Percentiles rank a stretch among this genome's conserved stretches.
These are phyloP conservation scores for Clamator glandarius DNA, from an alignment of 2,797 vertebrate species.

Conservation along the genomic window DNA sequence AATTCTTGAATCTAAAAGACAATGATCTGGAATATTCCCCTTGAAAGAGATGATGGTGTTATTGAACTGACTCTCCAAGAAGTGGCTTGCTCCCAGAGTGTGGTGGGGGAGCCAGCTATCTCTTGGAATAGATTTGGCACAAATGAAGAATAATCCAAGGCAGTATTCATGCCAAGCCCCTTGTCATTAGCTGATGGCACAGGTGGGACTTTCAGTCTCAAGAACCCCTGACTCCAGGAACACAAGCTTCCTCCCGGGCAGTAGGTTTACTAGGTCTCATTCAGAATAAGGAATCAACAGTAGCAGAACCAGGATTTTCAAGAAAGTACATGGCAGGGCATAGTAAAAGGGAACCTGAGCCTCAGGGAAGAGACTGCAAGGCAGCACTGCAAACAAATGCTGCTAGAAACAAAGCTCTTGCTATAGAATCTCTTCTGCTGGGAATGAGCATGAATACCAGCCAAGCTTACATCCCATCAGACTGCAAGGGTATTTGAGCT, in stretches of 20 bases:
- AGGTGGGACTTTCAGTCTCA: neutral
- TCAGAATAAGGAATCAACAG: neutral
- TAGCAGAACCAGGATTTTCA: neutral
- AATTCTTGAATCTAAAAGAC: constrained; percentile 53
- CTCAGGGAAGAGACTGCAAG: neutral
- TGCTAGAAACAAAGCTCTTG: neutral
- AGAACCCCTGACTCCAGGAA: neutral
- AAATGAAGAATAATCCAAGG: constrained; percentile 20
- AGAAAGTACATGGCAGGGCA: neutral
- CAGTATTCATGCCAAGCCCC: neutral
- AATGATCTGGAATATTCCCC: constrained; percentile 44
- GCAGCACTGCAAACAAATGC: neutral
- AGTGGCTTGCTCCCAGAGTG: constrained; percentile 3
- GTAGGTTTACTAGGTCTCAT: neutral
- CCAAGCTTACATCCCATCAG: constrained; percentile 13
- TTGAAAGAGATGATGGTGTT: constrained; percentile 27
- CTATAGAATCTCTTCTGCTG: neutral
- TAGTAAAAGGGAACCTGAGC: neutral
- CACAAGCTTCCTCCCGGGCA: neutral
- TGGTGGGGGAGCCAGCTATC: neutral
- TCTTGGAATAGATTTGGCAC: constrained; percentile 27
- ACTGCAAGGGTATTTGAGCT: neutral
- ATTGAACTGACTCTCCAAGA: constrained; percentile 26
- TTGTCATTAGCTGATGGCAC: rapidly evolving
- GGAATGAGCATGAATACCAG: neutral